phyloP scores from a whole-genome alignment of 2,888 invertebrate genomes.

The Eudemis profundana region DNA sequence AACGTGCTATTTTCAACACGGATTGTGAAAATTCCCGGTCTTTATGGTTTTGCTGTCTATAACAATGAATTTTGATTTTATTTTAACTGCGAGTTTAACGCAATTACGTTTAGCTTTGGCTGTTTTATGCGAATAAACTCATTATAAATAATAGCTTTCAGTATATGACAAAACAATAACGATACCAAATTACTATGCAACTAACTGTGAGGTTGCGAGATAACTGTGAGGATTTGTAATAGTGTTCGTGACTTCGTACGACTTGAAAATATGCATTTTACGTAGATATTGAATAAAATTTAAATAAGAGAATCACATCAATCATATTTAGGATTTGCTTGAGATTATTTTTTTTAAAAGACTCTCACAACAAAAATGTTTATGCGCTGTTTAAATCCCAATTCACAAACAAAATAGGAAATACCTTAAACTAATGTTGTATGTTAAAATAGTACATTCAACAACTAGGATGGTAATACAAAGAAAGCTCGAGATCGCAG shows the following conservation, averaged over 20 bases:
- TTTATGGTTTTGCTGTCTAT: background rate
- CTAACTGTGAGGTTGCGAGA: conserved; percentile 33
- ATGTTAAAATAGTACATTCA: no score
- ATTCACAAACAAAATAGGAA: no score
- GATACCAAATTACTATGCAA: conserved; percentile 36
- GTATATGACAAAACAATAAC: conserved; percentile 35
- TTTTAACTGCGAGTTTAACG: conserved; percentile 11
- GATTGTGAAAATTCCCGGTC: background rate
- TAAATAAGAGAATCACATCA: conserved; percentile 9
- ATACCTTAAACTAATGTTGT: no score
- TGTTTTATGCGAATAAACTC: conserved; percentile 19
- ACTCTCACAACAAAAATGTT: no score
- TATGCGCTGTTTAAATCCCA: no score
- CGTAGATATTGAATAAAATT: background rate
- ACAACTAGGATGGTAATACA: no score
- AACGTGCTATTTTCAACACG: background rate
- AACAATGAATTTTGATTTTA: conserved; percentile 20
- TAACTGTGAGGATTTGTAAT: conserved; percentile 31
- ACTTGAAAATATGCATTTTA: conserved; percentile 23
- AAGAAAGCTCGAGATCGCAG: no score
- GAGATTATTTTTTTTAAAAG: no score
- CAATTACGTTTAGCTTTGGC: background rate
- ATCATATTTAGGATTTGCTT: conserved; percentile 14
- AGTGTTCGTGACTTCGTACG: conserved; percentile 26
- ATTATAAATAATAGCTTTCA: conserved; percentile 34